phyloP scores from a whole-genome alignment of 2,113 vertebrate species.

The Crypturellus undulatus region DNA sequence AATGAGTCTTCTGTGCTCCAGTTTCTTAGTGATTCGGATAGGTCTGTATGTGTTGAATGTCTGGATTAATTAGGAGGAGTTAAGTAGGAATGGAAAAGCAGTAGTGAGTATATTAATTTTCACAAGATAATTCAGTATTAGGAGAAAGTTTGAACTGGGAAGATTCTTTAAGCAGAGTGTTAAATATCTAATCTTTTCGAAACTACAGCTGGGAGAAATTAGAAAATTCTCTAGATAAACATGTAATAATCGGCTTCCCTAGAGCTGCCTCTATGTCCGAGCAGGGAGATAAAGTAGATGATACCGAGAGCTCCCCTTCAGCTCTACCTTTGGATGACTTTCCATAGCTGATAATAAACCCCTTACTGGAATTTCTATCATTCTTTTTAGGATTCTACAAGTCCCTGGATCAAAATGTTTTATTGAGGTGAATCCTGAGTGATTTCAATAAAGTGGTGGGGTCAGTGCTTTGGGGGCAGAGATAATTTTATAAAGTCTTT shows the following conservation, averaged over 20 bases:
- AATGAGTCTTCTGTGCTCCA: not conserved
- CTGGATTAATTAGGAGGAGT: not conserved
- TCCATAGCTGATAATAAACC: not conserved
- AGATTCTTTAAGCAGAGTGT: not conserved
- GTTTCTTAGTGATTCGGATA: not conserved
- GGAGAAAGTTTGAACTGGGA: not conserved
- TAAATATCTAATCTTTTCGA: not conserved
- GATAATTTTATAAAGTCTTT: not conserved
- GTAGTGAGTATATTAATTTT: not conserved
- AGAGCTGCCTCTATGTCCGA: not conserved
- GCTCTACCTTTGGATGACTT: not conserved
- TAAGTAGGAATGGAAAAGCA: not conserved
- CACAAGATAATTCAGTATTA: not conserved
- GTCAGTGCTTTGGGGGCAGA: not conserved
- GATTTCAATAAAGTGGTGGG: not conserved
- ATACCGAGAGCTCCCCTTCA: not conserved
- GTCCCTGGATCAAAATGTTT: not conserved
- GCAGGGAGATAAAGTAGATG: not conserved
- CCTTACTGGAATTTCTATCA: not conserved
- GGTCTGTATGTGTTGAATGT: not conserved
- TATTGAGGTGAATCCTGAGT: not conserved
- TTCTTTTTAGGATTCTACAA: not conserved
- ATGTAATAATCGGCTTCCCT: not conserved
- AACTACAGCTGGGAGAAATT: not conserved
- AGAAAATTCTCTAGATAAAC: not conserved